phyloP scores from a whole-genome alignment of 2,113 vertebrate species.

The Phrynosoma platyrhinos region DNA sequence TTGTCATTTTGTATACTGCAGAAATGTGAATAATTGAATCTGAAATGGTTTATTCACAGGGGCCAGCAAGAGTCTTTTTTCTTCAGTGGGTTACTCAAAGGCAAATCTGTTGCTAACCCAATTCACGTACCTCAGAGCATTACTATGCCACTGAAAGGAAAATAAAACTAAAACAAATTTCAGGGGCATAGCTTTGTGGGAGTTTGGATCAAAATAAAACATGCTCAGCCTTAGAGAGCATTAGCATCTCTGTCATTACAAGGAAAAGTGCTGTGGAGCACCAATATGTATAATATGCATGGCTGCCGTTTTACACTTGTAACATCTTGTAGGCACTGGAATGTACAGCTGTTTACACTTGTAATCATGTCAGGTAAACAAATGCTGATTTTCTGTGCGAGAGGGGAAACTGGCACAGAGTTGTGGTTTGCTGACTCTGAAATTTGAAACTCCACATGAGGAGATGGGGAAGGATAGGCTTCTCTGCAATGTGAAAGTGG shows the following conservation, averaged over 20 bases:
- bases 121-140: neutral
- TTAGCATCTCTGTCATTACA: conserved; percentile 1
- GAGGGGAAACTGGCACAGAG: conserved; percentile 54
- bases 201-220: neutral
- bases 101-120: neutral
- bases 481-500: conserved; percentile 14
- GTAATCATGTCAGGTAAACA: conserved; percentile 71
- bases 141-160: neutral
- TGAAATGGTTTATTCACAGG: neutral
- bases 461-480: accelerated
- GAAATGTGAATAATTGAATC: neutral
- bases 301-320: conserved; percentile 64
- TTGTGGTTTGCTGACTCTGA: conserved; percentile 9
- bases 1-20: neutral
- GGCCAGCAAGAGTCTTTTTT: neutral
- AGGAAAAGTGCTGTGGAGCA: conserved; percentile 29
- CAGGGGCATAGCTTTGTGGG: too few species aligned
- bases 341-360: conserved; percentile 71
- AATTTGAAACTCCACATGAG: neutral
- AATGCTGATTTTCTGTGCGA: conserved; percentile 61
- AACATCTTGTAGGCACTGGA: conserved; percentile 67
- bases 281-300: conserved; percentile 53
- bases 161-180: neutral
- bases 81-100: neutral
- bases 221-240: neutral